Percentiles rank a stretch among this genome's conserved stretches.
Evolutionary conservation across 2,888 invertebrate genomes (phyloP).

Genomic region (Baccha elongata): DNA sequence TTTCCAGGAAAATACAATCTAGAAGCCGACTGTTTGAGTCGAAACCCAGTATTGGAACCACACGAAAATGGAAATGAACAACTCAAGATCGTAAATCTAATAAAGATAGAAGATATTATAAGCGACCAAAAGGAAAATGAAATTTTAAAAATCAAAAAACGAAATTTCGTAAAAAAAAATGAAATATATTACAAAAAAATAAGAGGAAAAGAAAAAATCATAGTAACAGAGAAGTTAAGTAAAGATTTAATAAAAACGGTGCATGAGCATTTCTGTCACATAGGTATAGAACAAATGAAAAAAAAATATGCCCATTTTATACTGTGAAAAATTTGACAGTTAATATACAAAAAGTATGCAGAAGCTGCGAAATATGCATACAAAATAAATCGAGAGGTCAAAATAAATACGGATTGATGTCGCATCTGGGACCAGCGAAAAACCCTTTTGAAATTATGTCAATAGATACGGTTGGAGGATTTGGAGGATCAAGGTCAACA

Average conservation of each 20-base stretch:
- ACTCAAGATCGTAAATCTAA: background rate
- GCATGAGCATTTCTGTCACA: background rate
- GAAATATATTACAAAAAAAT: background rate
- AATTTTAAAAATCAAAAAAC: background rate
- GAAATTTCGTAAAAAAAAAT: background rate
- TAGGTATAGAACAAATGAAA: background rate
- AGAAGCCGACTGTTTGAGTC: background rate
- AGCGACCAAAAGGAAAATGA: background rate
- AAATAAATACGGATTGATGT: background rate
- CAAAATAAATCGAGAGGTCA: background rate
- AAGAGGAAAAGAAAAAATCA: background rate
- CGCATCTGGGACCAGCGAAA: background rate
- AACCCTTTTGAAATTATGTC: background rate
- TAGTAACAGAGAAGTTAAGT: background rate
- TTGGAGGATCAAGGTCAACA: background rate
- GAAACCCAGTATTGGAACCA: background rate
- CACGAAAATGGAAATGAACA: background rate
- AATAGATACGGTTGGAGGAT: background rate
- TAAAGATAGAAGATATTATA: background rate
- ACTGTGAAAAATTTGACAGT: background rate
- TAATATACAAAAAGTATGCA: background rate
- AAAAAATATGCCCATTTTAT: background rate
- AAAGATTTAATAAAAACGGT: background rate
- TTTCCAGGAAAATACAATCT: conserved; percentile 1
- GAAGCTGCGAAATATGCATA: background rate